phyloP scores from a whole-genome alignment of 2,888 invertebrate genomes.

The Slavum lentiscoides region DNA sequence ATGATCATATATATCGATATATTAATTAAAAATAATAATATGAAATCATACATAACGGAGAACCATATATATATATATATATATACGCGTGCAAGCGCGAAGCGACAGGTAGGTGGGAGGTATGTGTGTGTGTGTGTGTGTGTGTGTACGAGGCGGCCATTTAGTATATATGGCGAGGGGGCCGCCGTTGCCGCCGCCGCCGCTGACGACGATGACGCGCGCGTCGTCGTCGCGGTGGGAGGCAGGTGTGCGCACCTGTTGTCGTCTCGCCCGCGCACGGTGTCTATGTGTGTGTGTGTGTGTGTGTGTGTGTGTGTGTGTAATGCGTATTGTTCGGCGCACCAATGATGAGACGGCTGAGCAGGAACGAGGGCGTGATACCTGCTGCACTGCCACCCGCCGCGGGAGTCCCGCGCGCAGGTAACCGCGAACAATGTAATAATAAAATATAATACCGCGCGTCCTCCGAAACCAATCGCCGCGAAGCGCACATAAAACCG shows the following conservation, averaged over 20 bases:
- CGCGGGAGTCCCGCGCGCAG: conserved; percentile 11
- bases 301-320: too few relatives aligned
- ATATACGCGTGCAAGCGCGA: not conserved
- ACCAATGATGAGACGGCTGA: conserved; percentile 19
- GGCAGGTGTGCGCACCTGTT: conserved; percentile 40
- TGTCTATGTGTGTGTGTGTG: too few relatives aligned
- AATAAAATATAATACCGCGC: not conserved
- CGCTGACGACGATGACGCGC: too few relatives aligned
- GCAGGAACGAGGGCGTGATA: conserved; percentile 30
- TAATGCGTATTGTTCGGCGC: conserved; percentile 12
- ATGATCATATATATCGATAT: too few relatives aligned
- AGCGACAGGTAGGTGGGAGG: not conserved
- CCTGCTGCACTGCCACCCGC: conserved; percentile 8
- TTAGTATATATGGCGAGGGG: not conserved
- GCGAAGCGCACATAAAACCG: not conserved
- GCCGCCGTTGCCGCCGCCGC: too few relatives aligned
- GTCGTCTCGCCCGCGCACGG: not conserved
- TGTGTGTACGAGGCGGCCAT: conserved; percentile 4
- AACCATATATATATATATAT: not conserved
- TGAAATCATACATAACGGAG: too few relatives aligned
- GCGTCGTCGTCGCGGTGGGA: not conserved
- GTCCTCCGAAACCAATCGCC: conserved; percentile 6
- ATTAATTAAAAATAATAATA: too few relatives aligned
- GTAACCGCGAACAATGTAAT: conserved; percentile 5
- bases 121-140: not conserved